Base-by-base conservation (phyloP, 2,113 vertebrate species). In the Nesogale talazaci region DNA sequence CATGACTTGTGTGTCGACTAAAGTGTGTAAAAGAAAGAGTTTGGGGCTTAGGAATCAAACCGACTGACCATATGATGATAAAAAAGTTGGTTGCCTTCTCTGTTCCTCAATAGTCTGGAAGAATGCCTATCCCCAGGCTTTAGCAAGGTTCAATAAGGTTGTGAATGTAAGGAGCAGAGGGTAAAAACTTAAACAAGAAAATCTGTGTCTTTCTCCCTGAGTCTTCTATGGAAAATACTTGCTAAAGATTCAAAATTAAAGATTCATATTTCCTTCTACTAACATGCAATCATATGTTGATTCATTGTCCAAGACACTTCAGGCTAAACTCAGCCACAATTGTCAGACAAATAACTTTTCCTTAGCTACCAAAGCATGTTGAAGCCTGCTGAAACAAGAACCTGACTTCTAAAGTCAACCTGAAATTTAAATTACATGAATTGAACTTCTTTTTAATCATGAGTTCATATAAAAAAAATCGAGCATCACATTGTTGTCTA, bases 201-300 rank as follows among this genome's bases (percentile, higher is more conserved):
- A 82, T 38, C 40, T 11, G 0, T 88, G 79, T 94, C 31, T 76
- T 65, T 17, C 20, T 86, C 20, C 38, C 57, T 89, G 52, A 5
- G 6, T 92, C 29, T 90, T 95, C 77, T 77, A 6, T 86, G 69
- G 81, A 92, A 96, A 91, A 81, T 69, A 20, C 4, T 81, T 34
- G 31, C 63, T 40, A 82, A 75, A 52, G 56, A 46, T 84, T 95
- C 10, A 93, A 80, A 25, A 86, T 83, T 70, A 38, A 36, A 61
- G n/a, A n/a, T n/a, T 86, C 29, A 8, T 76, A 22, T 79, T 95
- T 83, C 17, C 25, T 80, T 94, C n/a, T 93, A 86, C 61, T 86
- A 22, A 75, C 15, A 17, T 23, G 0, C 36, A 56, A 11, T 52
- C 42, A 46, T 27, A 52, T 85, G 63, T 20, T 34, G 31, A 80